These are phyloP conservation scores for Fabriciana adippe DNA, from an alignment of 2,888 invertebrate genomes.

Conservation along the genomic window DNA sequence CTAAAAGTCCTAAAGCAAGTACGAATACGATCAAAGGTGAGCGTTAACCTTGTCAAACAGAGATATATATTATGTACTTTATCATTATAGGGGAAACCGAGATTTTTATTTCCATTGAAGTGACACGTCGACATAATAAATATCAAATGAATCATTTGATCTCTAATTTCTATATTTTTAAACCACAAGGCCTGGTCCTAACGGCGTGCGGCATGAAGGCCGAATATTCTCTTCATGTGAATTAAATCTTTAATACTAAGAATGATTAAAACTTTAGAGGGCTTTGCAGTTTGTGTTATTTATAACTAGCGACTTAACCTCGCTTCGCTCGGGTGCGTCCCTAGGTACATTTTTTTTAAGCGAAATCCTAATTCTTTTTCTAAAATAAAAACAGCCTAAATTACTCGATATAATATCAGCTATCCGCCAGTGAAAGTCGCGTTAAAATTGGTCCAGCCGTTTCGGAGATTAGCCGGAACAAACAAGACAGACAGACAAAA, in stretches of 20 bases:
- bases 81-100: background rate
- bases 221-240: background rate
- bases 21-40: slow-evolving; percentile 10
- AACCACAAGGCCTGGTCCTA: slow-evolving; percentile 12
- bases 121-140: background rate
- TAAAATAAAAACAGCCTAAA: too few species aligned
- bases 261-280: background rate
- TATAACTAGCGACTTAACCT: too few species aligned
- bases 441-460: too few species aligned
- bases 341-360: too few species aligned
- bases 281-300: background rate
- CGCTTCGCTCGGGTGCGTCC: too few species aligned
- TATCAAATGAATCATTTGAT: slow-evolving; percentile 7
- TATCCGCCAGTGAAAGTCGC: too few species aligned
- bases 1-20: slow-evolving; percentile 9
- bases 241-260: background rate
- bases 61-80: too few species aligned
- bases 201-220: background rate
- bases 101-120: background rate
- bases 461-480: too few species aligned
- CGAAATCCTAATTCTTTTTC: too few species aligned
- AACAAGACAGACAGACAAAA: too few species aligned
- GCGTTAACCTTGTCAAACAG: background rate
- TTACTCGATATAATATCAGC: too few species aligned
- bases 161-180: slow-evolving; percentile 21